A percentile compares a stretch with the other conserved stretches of the same genome.
phyloP scores from a whole-genome alignment of 2,113 vertebrate species.

The Lycocorax pyrrhopterus region DNA sequence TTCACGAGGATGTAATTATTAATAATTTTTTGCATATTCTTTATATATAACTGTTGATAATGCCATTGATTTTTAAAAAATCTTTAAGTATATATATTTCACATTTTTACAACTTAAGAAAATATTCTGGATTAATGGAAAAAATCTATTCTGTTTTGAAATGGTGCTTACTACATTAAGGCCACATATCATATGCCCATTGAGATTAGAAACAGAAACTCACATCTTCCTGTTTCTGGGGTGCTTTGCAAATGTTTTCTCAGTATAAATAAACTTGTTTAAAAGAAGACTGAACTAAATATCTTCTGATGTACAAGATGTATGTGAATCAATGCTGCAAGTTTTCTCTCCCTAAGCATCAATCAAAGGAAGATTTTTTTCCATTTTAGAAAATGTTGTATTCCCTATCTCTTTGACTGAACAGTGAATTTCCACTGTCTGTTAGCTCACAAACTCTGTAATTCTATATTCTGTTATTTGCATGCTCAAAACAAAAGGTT shows the following conservation, averaged over 20 bases:
- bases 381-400: background rate
- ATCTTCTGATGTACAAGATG: background rate
- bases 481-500: background rate
- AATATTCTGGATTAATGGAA: conserved; percentile 49
- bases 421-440: conserved; percentile 19
- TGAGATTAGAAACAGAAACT: conserved; percentile 70
- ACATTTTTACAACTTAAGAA: conserved; percentile 61
- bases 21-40: conserved; percentile 49
- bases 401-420: background rate
- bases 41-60: conserved; percentile 29
- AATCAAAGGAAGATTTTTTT: background rate
- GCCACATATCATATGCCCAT: conserved; percentile 54
- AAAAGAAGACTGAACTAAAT: conserved; percentile 19
- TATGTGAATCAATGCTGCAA: background rate
- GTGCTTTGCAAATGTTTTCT: conserved; percentile 61
- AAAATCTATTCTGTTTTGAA: conserved; percentile 34
- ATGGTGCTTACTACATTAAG: conserved; percentile 53
- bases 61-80: background rate
- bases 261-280: conserved; percentile 58
- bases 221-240: conserved; percentile 58
- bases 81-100: conserved; percentile 58
- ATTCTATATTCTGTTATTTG: conserved; percentile 42
- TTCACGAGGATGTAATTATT: conserved; percentile 7
- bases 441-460: conserved; percentile 21
- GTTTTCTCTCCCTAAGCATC: background rate